A percentile compares a stretch with the other conserved stretches of the same genome.
Evolutionary conservation across 30 jellyfish, hydroid and myxozoan species (phyloP).

Genomic region (Turritopsis dohrnii): DNA sequence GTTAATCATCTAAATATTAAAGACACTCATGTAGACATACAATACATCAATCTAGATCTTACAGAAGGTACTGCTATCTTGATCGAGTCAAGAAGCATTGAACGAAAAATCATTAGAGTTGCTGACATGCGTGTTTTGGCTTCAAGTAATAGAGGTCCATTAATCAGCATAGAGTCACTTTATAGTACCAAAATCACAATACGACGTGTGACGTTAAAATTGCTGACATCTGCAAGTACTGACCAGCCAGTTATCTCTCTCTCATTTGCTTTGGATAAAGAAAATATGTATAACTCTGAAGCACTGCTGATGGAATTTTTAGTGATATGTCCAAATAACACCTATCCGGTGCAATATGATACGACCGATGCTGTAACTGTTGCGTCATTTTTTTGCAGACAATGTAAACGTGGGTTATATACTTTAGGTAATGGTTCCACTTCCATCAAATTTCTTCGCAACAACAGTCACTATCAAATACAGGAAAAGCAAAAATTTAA

Average conservation of each 20-base stretch:
- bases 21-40: background rate
- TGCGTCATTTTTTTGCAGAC: conserved; percentile 21
- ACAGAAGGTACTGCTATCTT: background rate
- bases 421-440: background rate
- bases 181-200: background rate
- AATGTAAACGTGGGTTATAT: conserved; percentile 20
- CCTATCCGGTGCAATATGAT: background rate
- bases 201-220: background rate
- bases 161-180: background rate
- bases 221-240: background rate
- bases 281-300: background rate
- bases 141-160: background rate
- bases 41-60: background rate
- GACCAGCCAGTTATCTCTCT: background rate
- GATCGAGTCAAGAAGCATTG: background rate
- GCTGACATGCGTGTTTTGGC: background rate
- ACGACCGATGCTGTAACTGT: background rate
- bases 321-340: background rate
- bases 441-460: background rate
- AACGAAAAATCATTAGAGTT: background rate
- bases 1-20: background rate
- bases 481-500: background rate
- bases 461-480: background rate
- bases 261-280: background rate
- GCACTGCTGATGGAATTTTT: background rate